Evolutionary conservation across 2,113 vertebrate species (phyloP).

Genomic region (Entomyzon cyanotis): DNA sequence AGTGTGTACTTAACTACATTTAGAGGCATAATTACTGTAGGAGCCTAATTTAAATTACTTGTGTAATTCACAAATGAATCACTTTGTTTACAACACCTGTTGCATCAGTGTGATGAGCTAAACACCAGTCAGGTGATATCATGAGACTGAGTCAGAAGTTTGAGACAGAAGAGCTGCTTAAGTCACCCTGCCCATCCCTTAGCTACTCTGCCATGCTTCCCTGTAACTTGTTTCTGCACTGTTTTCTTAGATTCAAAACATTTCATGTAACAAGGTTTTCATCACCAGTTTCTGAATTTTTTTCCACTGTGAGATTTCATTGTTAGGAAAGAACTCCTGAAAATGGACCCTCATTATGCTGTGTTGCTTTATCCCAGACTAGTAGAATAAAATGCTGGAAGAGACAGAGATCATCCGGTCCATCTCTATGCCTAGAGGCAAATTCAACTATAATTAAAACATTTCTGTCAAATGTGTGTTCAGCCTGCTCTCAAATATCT

Average conservation of each 20-base stretch:
- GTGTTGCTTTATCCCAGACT: not conserved
- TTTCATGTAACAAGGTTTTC: not conserved
- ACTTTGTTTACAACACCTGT: slow-evolving; percentile 23
- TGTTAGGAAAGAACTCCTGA: not conserved
- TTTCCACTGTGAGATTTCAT: not conserved
- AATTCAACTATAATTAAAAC: not conserved
- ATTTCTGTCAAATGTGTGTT: not conserved
- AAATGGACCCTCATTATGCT: not conserved
- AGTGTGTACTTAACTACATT: not conserved
- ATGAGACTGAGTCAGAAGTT: not conserved
- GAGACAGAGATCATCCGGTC: not conserved
- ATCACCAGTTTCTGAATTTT: not conserved
- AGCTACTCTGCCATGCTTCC: not conserved
- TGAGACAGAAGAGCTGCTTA: not conserved
- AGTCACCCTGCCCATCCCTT: not conserved
- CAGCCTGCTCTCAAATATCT: not conserved
- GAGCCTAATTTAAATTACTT: not conserved
- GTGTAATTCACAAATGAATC: not conserved
- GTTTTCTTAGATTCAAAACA: not conserved
- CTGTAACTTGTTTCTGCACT: not conserved
- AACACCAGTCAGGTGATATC: not conserved
- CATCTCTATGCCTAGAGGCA: not conserved
- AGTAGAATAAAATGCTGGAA: not conserved
- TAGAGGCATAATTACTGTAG: not conserved
- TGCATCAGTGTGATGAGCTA: slow-evolving; percentile 28